A percentile compares a stretch with the other conserved stretches of the same genome.
These are phyloP conservation scores for Uria lomvia DNA, from an alignment of 2,113 vertebrate species.

Conservation along the genomic window DNA sequence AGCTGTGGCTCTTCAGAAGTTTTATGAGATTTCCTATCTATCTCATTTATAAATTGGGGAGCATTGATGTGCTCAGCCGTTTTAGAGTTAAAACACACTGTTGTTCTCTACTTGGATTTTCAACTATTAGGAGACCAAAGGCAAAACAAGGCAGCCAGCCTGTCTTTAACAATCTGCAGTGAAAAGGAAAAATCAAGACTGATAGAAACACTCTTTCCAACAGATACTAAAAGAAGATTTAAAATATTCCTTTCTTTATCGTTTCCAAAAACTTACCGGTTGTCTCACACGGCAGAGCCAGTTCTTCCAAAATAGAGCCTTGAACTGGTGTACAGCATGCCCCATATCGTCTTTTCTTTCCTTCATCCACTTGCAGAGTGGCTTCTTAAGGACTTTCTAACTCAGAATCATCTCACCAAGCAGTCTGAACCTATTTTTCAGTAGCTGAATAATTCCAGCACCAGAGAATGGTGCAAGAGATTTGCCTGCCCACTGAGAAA, in stretches of 20 bases:
- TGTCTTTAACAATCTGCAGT: background rate
- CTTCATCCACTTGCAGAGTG: background rate
- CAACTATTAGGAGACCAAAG: background rate
- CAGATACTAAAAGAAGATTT: background rate
- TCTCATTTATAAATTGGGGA: background rate
- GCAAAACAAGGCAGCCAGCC: background rate
- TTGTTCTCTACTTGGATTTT: background rate
- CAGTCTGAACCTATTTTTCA: background rate
- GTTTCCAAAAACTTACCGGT: slow-evolving; percentile 64
- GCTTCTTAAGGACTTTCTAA: background rate
- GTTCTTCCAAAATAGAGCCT: slow-evolving; percentile 76
- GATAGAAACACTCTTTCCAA: background rate
- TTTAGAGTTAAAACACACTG: background rate
- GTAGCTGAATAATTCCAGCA: slow-evolving; percentile 15
- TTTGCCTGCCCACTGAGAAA: slow-evolving; percentile 2
- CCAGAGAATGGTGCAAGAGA: background rate
- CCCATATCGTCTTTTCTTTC: slow-evolving; percentile 44
- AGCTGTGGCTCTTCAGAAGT: background rate
- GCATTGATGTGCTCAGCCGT: background rate
- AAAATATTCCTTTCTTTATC: background rate
- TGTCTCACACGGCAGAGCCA: slow-evolving; percentile 73
- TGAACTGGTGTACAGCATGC: slow-evolving; percentile 39
- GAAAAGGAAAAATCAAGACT: background rate
- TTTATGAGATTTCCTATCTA: background rate
- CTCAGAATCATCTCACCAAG: background rate